Evolutionary conservation across 1,140 invertebrate genomes (phyloP), one percentile per base, ranked within the genome.

Genomic region (Diachasma alloeum): DNA sequence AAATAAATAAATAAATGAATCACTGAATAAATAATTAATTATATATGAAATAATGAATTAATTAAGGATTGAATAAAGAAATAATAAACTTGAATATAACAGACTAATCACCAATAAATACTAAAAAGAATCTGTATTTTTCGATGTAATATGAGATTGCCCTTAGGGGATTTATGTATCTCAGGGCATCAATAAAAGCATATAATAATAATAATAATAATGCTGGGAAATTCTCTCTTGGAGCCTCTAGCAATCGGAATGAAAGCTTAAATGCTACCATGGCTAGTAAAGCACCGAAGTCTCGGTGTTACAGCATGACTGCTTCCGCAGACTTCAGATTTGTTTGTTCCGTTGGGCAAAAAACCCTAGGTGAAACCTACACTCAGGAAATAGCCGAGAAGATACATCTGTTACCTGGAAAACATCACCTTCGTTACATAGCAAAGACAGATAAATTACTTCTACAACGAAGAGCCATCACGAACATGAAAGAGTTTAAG

Each of bases 201-300:
- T n/a, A n/a, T n/a, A n/a, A n/a, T n/a, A n/a, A n/a, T n/a, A n/a
- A n/a, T n/a, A n/a, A n/a, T n/a, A n/a, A 69, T 70, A 69, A 66
- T 46, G 36, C 67, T 13, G 74, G 74, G 6, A 13, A 22, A 22
- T 75, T 31, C 8, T 22, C 19, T 1, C n/a, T n/a, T n/a, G n/a
- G n/a, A n/a, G n/a, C n/a, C n/a, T n/a, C n/a, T n/a, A n/a, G n/a
- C n/a, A 56, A 59, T 37, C 9, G 8, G 6, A 67, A 77, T 36
- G 70, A 74, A 67, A 72, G 17, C 26, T 44, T 70, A 6, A 72
- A 78, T 67, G 48, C 68, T 4, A 67, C 36, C 0, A 75, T 78
- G 59, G 66, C 72, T 13, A 71, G 53, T 15, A 75, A 75, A 72
- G 67, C 53, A 3, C 67, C 77, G 0, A 78, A 78, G 44, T n/a